Percentiles rank a stretch among this genome's conserved stretches.
phyloP scores from a whole-genome alignment of 2,797 vertebrate genomes.

The Helicolenus hilgendorfi region DNA sequence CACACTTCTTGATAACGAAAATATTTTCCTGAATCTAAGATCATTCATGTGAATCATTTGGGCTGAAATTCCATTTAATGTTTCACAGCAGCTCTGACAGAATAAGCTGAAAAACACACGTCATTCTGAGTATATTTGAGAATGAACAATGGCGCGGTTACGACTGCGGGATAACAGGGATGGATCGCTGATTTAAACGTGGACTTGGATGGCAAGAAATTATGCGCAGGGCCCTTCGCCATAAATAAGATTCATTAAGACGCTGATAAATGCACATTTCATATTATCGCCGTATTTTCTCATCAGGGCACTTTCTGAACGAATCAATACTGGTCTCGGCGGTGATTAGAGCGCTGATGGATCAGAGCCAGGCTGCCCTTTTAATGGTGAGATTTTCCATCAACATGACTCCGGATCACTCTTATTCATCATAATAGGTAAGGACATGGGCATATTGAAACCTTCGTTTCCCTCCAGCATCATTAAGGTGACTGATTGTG shows the following conservation, averaged over 20 bases:
- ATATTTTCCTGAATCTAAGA: constrained; percentile 58
- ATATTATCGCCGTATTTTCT: constrained; percentile 82
- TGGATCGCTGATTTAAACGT: constrained; percentile 59
- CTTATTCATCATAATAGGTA: constrained; percentile 87
- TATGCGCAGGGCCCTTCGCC: constrained; percentile 70
- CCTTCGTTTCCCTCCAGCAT: constrained; percentile 71
- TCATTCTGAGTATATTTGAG: neutral
- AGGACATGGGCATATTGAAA: constrained; percentile 83
- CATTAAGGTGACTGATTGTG: constrained; percentile 83
- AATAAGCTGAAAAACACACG: constrained; percentile 3
- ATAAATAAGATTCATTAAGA: constrained; percentile 89
- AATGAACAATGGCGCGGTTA: constrained; percentile 48
- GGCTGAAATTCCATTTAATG: constrained; percentile 15
- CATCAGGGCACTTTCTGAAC: constrained; percentile 88
- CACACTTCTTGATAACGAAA: constrained; percentile 70
- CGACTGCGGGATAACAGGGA: constrained; percentile 41
- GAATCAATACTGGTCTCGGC: constrained; percentile 87
- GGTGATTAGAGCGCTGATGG: constrained; percentile 87
- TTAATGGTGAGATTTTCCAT: constrained; percentile 87
- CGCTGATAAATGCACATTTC: constrained; percentile 81
- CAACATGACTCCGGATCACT: constrained; percentile 86
- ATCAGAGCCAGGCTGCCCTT: constrained; percentile 84
- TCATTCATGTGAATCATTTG: constrained; percentile 32
- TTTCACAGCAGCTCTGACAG: constrained; percentile 28
- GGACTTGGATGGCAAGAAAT: constrained; percentile 70